phyloP scores from a whole-genome alignment of 2,797 vertebrate species.

The Menidia menidia region DNA sequence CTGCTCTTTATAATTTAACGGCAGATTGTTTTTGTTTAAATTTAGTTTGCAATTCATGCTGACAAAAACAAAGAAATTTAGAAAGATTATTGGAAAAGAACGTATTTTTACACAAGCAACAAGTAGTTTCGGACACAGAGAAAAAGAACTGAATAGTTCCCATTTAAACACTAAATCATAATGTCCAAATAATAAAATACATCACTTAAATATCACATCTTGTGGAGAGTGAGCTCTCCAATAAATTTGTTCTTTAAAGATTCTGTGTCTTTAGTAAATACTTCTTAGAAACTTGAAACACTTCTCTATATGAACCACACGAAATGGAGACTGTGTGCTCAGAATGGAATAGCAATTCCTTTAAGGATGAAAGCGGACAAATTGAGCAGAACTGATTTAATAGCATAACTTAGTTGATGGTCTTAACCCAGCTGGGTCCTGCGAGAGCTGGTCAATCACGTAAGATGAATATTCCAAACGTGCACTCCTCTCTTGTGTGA shows the following conservation, averaged over 20 bases:
- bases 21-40: too few species aligned
- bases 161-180: too few species aligned
- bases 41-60: too few species aligned
- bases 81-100: too few species aligned
- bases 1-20: too few species aligned
- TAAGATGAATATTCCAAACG: constrained; percentile 56
- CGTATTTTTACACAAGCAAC: too few species aligned
- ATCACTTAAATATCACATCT: neutral
- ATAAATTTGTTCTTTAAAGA: constrained; percentile 1
- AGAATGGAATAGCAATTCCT: constrained; percentile 40
- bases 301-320: constrained; percentile 21
- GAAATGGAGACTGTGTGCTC: constrained; percentile 27
- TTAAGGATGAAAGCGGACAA: constrained; percentile 38
- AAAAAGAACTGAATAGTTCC: too few species aligned
- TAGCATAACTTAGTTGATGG: constrained; percentile 52
- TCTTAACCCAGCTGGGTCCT: constrained; percentile 50
- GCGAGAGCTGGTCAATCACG: constrained; percentile 56
- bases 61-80: too few species aligned
- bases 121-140: too few species aligned
- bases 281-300: neutral
- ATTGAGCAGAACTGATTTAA: constrained; percentile 57
- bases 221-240: neutral
- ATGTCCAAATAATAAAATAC: too few species aligned
- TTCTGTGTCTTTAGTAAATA: neutral
- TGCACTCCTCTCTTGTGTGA: constrained; percentile 45